Evolutionary conservation across 2,797 vertebrate species (phyloP).

Genomic region (Petrocephalus sullivani): DNA sequence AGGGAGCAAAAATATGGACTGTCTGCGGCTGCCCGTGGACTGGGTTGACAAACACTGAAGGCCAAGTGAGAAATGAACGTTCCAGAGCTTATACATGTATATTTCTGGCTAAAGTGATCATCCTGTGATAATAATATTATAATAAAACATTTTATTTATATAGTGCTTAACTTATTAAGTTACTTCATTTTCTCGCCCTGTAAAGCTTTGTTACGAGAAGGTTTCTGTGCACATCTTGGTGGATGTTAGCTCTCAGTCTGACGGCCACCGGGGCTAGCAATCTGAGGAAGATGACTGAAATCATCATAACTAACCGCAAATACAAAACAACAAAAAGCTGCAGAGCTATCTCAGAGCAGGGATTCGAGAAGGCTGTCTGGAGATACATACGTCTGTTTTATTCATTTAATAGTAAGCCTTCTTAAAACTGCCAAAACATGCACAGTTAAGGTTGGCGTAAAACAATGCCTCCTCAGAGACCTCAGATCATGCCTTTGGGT

Average conservation of each 20-base stretch:
- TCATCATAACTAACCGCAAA: not conserved
- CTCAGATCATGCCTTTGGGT: too few relatives aligned
- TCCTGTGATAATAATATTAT: too few relatives aligned
- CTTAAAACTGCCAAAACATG: not conserved
- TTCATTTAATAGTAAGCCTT: not conserved
- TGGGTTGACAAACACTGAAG: too few relatives aligned
- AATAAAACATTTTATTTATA: too few relatives aligned
- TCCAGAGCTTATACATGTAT: too few relatives aligned
- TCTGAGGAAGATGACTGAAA: not conserved
- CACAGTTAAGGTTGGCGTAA: not conserved
- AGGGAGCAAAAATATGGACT: not conserved
- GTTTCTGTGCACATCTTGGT: not conserved
- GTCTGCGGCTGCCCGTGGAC: too few relatives aligned
- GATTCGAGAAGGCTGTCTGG: too few relatives aligned
- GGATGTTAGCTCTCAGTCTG: not conserved
- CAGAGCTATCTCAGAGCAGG: not conserved
- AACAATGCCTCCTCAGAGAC: too few relatives aligned
- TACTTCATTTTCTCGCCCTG: not conserved
- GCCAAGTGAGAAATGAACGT: too few relatives aligned
- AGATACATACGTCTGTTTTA: not conserved
- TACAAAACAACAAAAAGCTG: not conserved
- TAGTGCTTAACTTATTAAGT: not conserved
- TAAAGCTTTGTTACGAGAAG: not conserved
- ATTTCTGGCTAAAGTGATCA: not conserved
- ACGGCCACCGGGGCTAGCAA: not conserved